Evolutionary conservation across 2,113 vertebrate species (phyloP).

Genomic region (Lagopus leucura): DNA sequence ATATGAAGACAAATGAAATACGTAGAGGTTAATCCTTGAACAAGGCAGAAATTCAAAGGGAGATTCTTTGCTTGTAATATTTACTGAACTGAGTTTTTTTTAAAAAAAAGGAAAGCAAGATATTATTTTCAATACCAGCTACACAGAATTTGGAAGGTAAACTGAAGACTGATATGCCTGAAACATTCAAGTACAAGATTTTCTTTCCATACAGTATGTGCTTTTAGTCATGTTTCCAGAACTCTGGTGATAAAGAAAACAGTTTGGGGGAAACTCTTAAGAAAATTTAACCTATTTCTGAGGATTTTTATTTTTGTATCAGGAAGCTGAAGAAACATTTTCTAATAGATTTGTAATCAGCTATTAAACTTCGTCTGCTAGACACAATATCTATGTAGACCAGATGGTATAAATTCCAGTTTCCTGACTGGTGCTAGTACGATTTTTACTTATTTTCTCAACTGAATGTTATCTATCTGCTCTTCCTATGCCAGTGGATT

Average conservation of each 20-base stretch:
- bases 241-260: neutral
- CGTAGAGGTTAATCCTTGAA: conserved; percentile 42
- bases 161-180: neutral
- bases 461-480: neutral
- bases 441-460: conserved; percentile 14
- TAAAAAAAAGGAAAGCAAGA: neutral
- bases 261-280: neutral
- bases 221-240: neutral
- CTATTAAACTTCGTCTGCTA: conserved; percentile 1
- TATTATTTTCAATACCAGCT: neutral
- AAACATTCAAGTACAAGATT: neutral
- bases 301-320: neutral
- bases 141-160: neutral
- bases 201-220: neutral
- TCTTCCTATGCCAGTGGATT: neutral
- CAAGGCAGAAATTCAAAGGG: conserved; percentile 29
- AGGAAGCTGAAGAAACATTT: neutral
- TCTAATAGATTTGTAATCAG: neutral
- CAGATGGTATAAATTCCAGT: conserved; percentile 14
- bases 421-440: neutral
- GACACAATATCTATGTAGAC: neutral
- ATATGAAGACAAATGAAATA: neutral
- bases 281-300: neutral
- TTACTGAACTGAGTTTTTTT: neutral
- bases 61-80: neutral